Evolutionary conservation across 1,140 invertebrate species (phyloP), one percentile per base, ranked within the genome.

Genomic region (Microplitis mediator): DNA sequence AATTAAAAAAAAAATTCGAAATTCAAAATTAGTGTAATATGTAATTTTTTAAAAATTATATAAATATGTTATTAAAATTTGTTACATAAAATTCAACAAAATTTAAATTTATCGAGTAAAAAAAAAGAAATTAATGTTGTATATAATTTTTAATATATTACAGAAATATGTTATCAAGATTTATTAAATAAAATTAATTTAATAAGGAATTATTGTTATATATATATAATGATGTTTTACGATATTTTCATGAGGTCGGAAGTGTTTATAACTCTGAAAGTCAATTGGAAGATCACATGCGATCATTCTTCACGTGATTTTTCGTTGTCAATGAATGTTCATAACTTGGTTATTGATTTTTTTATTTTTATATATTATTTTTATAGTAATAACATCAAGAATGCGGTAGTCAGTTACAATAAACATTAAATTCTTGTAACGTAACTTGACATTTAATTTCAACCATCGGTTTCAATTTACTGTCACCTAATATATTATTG

Each of bases 271-370:
- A 65, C 39, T 70, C 11, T 31, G 23, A 51, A 51, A 31, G 61
- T 65, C 69, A 71, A 71, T 71, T 71, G 62, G 14, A 71, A 52
- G 69, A 71, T 71, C 61, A 52, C 69, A 63, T 36, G 36, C 39
- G 31, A 70, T 70, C 3, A 51, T 35, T 45, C 14, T n/a, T n/a
- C 69, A 54, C 51, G 61, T 31, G 45, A 35, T 54, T 54, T 54
- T 54, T 54, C 3, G 68, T 31, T 3, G 36, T 61, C 23, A 16
- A 60, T 34, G 31, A 60, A 35, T 39, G 61, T 39, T 61, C 9
- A 34, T 63, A 35, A 36, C 5, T 36, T 31, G 13, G 60, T 62
- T 62, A 32, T 60, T 51, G n/a, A 13, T 11, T 36, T 63, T 36
- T 39, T 14, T 14, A 63, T 63, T 62, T 34, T 63, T 34, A 39